Evolutionary conservation across 2,113 vertebrate species (phyloP).

Genomic region (Indicator indicator): DNA sequence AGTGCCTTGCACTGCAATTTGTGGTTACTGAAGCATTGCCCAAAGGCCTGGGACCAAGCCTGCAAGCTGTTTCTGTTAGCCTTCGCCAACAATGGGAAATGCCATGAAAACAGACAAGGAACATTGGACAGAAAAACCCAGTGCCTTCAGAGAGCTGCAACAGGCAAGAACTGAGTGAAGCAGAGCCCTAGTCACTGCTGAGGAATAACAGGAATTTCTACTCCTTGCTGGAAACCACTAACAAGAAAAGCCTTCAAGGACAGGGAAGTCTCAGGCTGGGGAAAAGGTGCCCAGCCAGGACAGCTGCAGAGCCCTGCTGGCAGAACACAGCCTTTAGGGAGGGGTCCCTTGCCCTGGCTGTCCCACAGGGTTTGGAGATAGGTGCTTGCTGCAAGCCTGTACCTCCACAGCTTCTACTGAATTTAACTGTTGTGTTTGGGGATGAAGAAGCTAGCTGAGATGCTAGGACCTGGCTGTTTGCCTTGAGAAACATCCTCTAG

Average conservation of each 20-base stretch:
- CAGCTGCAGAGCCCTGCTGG: not conserved
- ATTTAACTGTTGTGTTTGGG: not conserved
- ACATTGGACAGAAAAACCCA: not conserved
- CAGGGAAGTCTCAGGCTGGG: not conserved
- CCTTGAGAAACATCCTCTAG: not conserved
- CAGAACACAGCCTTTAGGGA: not conserved
- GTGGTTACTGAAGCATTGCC: not conserved
- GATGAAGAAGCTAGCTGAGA: not conserved
- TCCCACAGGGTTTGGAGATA: not conserved
- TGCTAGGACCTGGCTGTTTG: not conserved
- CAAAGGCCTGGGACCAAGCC: not conserved
- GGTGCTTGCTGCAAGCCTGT: not conserved
- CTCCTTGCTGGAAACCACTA: not conserved
- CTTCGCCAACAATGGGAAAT: conserved; percentile 13
- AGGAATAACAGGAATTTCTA: not conserved
- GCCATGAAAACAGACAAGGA: not conserved
- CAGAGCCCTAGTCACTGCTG: not conserved
- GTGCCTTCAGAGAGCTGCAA: not conserved
- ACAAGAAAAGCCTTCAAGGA: not conserved
- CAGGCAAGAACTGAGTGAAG: not conserved
- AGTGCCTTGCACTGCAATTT: not conserved
- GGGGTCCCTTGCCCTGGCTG: not conserved
- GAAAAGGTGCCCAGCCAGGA: not conserved
- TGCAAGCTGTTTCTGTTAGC: not conserved
- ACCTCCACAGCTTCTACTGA: not conserved